A percentile compares a stretch with the other conserved stretches of the same genome.
phyloP scores from a whole-genome alignment of 2,888 invertebrate genomes.

The Tenthredo amoena region DNA sequence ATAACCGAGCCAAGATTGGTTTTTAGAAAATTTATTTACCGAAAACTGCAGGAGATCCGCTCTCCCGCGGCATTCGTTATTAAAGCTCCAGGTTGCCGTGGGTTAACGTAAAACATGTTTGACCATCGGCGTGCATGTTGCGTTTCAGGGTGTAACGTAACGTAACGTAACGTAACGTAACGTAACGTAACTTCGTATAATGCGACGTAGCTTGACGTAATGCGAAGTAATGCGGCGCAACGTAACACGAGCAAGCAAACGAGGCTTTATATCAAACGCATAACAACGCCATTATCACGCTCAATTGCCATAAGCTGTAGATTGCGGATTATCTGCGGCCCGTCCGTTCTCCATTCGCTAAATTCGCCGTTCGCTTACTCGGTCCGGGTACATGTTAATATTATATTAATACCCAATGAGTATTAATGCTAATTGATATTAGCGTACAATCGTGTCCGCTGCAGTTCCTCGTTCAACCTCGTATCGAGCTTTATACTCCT shows the following conservation, averaged over 20 bases:
- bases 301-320: conserved; percentile 70
- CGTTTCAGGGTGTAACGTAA: neutral
- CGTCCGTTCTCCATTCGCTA: conserved; percentile 53
- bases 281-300: conserved; percentile 68
- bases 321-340: conserved; percentile 68
- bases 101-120: neutral
- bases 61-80: neutral
- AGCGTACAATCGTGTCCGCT: conserved; percentile 52
- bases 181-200: conserved; percentile 46
- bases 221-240: conserved; percentile 60
- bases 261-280: conserved; percentile 70
- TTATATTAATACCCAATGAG: conserved; percentile 67
- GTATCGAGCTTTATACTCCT: neutral
- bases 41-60: neutral
- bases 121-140: neutral
- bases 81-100: neutral
- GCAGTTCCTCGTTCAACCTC: neutral
- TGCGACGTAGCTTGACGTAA: conserved; percentile 52
- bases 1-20: neutral
- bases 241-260: conserved; percentile 56
- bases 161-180: conserved; percentile 14
- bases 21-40: neutral
- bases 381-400: conserved; percentile 55
- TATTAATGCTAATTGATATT: conserved; percentile 68
- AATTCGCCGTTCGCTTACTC: conserved; percentile 21